Base-by-base conservation (phyloP, 2,888 invertebrate genomes). In the Cerastoderma edule region DNA sequence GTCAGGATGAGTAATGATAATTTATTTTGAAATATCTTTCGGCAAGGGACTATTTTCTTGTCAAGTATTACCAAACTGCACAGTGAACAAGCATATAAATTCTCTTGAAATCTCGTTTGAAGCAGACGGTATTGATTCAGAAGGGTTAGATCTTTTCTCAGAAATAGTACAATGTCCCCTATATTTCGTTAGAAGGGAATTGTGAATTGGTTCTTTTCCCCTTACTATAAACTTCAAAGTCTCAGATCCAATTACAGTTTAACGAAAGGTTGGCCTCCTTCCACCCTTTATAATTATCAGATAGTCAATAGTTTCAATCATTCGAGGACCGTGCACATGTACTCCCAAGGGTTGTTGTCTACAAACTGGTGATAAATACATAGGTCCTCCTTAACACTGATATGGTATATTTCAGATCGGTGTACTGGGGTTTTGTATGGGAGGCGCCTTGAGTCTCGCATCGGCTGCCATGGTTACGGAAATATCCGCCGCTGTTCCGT, bases 391-490 rank as follows among this genome's bases (percentile, higher is more conserved):
- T 50, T 50, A n/a, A 22, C 6, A 6, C 22, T 50, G n/a, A 10
- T 22, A 24, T 13, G 6, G 13, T 66, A 24, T 50, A 13, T 70
- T 78, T 28, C 73, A 89, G 85, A 89, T 91, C 24, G 91, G 91
- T 0, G 90, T 91, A n/a, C 89, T 89, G 0, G 91, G 91, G 8
- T 91, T 91, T 83, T 91, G 91, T 73, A 90, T 91, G 91, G 91
- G 91, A 24, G 91, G 91, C 6, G 91, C 91, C 5, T 76, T 91
- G 35, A 69, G 83, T 22, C 68, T 91, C 46, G 89, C 88, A 0
- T 82, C 88, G 0, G 91, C 89, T 0, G 86, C 82, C 0, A 67
- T 83, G 4, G 72, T 89, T 2, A 71, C 78, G 13, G 89, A 89
- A 32, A 80, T 90, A 19, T 86, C 85, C 32, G 91, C 91, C 0